phyloP scores from a whole-genome alignment of 2,888 invertebrate species.

The Philaethria dido region DNA sequence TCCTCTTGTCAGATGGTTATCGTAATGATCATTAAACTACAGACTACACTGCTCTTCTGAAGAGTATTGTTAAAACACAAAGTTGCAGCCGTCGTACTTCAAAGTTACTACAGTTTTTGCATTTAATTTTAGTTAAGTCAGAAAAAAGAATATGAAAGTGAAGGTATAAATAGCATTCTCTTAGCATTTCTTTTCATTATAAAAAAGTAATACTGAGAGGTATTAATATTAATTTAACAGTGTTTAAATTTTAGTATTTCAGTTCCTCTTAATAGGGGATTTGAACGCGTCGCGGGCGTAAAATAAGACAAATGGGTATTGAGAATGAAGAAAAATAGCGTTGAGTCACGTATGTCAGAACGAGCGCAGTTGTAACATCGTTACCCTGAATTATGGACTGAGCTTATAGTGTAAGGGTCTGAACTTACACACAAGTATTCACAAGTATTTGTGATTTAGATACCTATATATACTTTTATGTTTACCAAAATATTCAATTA shows the following conservation, averaged over 20 bases:
- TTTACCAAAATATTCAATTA: background rate
- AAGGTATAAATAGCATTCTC: background rate
- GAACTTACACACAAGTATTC: background rate
- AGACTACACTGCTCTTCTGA: background rate
- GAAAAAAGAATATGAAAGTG: background rate
- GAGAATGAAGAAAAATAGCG: conserved; percentile 63
- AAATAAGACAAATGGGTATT: conserved; percentile 57
- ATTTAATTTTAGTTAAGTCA: background rate
- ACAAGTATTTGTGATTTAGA: background rate
- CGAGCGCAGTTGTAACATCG: conserved; percentile 53
- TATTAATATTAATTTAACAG: background rate
- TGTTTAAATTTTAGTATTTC: background rate
- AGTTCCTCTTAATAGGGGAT: background rate
- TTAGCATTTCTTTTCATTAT: background rate
- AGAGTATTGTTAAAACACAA: conserved; percentile 11
- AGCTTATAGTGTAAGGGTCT: background rate
- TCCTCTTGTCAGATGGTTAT: conserved; percentile 8
- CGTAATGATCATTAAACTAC: conserved; percentile 17
- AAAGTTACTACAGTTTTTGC: conserved; percentile 5
- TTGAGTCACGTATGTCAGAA: conserved; percentile 51
- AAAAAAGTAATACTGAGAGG: background rate
- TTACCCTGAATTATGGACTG: conserved; percentile 47
- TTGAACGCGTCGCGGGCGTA: conserved; percentile 5
- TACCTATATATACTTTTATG: background rate
- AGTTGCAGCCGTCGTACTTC: background rate